Base-by-base conservation (phyloP, 2,797 vertebrate genomes). In the Syngnathus acus region DNA sequence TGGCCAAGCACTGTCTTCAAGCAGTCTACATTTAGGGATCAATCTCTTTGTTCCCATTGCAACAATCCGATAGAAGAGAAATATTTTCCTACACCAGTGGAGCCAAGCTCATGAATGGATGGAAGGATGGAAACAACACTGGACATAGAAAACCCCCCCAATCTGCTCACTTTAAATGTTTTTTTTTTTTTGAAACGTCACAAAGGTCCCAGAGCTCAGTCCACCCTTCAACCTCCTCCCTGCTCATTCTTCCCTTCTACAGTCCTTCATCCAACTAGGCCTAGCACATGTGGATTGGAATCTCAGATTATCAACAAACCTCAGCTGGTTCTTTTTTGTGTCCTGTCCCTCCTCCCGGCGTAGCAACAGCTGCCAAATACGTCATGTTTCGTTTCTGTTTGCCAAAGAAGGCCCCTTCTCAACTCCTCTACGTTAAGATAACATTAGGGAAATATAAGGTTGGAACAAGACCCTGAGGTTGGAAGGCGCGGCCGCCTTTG, bases 301-400 rank as follows among this genome's bases (percentile, higher is more conserved):
- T 88, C 70, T 77, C 76, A 78, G 82, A 75, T 81, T 81, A 74
- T 40, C 73, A 78, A 80, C 79, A 77, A 69, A 81, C 76, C 73
- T 84, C 87, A 84, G 83, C 79, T 80, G 81, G 79, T 71, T 87
- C 81, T 84, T 88, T 42, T 42, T 88, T 78, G 78, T 74, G 77
- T 65, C 69, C 32, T 13, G 59, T 81, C 69, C 75, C 71, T 76
- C 82, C 71, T 74, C 70, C 76, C 66, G 26, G 73, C 78, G 68
- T 84, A 81, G 75, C 62, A 57, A 45, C 86, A 89, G 89, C 88
- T 90, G 89, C 80, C 81, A 86, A 75, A 78, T 72, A 83, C 82
- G 78, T 87, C 76, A 84, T 89, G 82, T 84, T 85, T 84, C 82
- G 55, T 69, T n/a, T 54, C 63, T 65, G n/a, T 10, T 0, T 38